Conservation (phyloP, 2,113 vertebrate species). For the Callorhinus ursinus region DNA sequence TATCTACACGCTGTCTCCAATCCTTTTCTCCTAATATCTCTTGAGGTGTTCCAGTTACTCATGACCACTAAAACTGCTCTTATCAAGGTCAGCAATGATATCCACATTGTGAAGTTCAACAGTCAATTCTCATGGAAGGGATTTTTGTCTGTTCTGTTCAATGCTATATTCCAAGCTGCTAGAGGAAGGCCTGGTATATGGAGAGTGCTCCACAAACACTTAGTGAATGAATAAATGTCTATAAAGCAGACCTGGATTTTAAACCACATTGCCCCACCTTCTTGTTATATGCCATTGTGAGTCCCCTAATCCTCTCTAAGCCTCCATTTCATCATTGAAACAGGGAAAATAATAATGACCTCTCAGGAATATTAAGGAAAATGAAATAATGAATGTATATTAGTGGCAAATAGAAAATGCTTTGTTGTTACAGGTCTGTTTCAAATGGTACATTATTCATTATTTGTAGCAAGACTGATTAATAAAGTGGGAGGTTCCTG, state of each 20-base stretch:
- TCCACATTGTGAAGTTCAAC: background rate
- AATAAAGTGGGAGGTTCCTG: conserved; percentile 3
- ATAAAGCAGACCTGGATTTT: background rate
- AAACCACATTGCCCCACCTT: background rate
- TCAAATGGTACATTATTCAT: background rate
- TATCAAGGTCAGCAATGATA: background rate
- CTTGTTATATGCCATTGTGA: background rate
- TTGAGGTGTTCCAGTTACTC: background rate
- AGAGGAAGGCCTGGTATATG: background rate
- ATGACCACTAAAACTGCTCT: background rate
- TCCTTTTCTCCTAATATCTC: background rate
- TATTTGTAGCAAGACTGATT: conserved; percentile 43
- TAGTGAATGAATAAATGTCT: background rate
- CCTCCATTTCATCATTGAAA: background rate
- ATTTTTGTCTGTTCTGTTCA: background rate
- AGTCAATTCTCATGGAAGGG: background rate
- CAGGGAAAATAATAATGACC: background rate
- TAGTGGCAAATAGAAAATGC: background rate
- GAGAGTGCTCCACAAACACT: background rate
- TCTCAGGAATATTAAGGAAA: background rate
- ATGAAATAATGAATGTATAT: background rate
- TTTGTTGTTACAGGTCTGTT: background rate
- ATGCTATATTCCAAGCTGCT: background rate
- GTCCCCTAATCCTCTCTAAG: background rate
- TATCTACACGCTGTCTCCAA: background rate